phyloP scores from a whole-genome alignment of 2,888 invertebrate genomes.

The Lasius platythorax region DNA sequence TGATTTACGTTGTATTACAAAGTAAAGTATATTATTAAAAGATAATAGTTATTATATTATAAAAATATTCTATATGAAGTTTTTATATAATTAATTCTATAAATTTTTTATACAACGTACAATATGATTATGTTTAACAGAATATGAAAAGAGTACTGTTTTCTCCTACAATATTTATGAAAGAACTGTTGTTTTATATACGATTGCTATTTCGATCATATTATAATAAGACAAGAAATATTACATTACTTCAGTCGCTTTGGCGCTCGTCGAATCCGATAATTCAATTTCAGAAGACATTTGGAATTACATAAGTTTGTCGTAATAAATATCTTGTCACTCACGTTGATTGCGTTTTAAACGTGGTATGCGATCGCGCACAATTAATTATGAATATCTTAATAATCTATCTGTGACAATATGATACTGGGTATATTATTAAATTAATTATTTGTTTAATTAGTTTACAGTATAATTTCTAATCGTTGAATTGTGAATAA shows the following conservation, averaged over 20 bases:
- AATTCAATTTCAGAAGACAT: conserved; percentile 28
- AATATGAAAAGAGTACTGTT: neutral
- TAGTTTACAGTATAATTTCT: conserved; percentile 13
- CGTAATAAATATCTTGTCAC: conserved; percentile 41
- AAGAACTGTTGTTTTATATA: neutral
- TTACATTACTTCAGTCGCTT: neutral
- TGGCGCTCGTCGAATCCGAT: conserved; percentile 11
- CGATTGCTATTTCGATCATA: neutral
- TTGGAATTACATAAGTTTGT: conserved; percentile 10
- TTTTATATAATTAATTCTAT: neutral
- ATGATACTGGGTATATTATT: conserved; percentile 10
- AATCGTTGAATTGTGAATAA: neutral
- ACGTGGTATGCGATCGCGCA: neutral
- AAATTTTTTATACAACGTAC: neutral
- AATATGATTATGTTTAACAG: neutral
- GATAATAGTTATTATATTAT: neutral
- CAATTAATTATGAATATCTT: conserved; percentile 47
- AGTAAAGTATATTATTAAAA: neutral
- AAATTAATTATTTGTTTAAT: conserved; percentile 25
- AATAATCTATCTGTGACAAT: conserved; percentile 19
- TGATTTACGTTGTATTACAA: neutral
- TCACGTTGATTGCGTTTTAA: conserved; percentile 30
- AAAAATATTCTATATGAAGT: neutral
- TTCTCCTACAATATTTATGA: neutral
- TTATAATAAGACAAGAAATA: conserved; percentile 22